Conservation (phyloP, 2,113 vertebrate species). For the Talpa occidentalis region DNA sequence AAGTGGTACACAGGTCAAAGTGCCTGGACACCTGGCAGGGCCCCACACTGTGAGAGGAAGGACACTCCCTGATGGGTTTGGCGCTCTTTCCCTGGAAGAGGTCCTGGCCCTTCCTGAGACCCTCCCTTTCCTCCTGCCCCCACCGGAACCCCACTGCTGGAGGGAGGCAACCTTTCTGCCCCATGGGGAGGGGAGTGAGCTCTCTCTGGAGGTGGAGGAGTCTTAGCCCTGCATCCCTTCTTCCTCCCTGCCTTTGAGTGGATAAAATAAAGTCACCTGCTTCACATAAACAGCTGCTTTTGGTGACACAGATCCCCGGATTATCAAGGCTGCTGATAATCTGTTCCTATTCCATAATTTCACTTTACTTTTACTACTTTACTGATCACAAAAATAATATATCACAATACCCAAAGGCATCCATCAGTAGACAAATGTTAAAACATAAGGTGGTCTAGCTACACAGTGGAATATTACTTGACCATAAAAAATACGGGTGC, state of each 20-base stretch:
- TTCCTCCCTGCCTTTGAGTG: background rate
- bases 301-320: background rate
- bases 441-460: background rate
- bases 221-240: background rate
- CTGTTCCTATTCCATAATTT: background rate
- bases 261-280: background rate
- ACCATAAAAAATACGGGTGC: background rate
- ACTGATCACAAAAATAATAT: background rate
- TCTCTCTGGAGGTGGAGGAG: background rate
- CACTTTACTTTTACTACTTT: background rate
- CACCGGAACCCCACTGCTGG: background rate
- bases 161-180: background rate
- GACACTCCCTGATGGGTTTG: background rate
- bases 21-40: background rate
- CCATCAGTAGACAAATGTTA: background rate
- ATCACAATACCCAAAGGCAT: background rate
- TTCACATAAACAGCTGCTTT: background rate
- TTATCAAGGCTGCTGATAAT: background rate
- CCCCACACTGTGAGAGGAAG: background rate
- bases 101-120: conserved; percentile 47
- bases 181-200: background rate
- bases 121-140: conserved; percentile 31
- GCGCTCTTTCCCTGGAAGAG: background rate
- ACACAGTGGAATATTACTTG: background rate
- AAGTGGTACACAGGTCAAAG: background rate